phyloP scores from a whole-genome alignment of 2,888 invertebrate species.

The Cylindroiulus punctatus region DNA sequence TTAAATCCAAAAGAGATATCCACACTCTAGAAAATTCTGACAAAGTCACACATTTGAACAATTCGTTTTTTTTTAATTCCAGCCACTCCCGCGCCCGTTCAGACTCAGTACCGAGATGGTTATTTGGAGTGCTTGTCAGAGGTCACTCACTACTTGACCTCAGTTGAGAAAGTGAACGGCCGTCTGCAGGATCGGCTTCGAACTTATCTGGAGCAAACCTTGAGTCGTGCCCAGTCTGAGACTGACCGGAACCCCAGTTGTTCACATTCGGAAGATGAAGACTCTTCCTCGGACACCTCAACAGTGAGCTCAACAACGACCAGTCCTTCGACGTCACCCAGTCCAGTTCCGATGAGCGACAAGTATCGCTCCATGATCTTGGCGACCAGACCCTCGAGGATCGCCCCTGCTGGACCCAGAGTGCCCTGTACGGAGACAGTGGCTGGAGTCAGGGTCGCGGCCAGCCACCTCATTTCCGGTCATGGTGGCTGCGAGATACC shows the following conservation, averaged over 20 bases:
- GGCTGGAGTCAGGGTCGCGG: slow-evolving; percentile 64
- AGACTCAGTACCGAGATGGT: slow-evolving; percentile 87
- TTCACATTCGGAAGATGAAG: slow-evolving; percentile 2
- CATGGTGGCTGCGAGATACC: slow-evolving; percentile 64
- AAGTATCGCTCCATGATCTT: not conserved
- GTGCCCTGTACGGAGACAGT: slow-evolving; percentile 48
- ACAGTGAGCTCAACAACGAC: slow-evolving; percentile 27
- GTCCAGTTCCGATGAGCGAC: not conserved
- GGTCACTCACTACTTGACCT: slow-evolving; percentile 75
- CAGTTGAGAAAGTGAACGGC: not conserved
- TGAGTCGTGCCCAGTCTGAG: not conserved
- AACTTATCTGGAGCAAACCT: not conserved
- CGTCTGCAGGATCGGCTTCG: slow-evolving; percentile 37
- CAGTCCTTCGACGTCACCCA: slow-evolving; percentile 21
- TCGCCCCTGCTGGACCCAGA: not conserved
- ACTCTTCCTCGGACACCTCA: not conserved
- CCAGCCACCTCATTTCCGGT: slow-evolving; percentile 66
- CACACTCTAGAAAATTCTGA: too few species aligned
- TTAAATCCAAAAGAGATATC: too few species aligned
- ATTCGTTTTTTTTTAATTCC: not conserved
- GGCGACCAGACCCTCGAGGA: not conserved
- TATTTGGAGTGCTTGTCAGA: slow-evolving; percentile 88
- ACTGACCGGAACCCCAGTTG: not conserved
- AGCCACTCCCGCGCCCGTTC: slow-evolving; percentile 71
- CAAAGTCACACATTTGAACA: not conserved